Evolutionary conservation across 2,113 vertebrate species (phyloP).

Genomic region (Benitochromis conjunctus): DNA sequence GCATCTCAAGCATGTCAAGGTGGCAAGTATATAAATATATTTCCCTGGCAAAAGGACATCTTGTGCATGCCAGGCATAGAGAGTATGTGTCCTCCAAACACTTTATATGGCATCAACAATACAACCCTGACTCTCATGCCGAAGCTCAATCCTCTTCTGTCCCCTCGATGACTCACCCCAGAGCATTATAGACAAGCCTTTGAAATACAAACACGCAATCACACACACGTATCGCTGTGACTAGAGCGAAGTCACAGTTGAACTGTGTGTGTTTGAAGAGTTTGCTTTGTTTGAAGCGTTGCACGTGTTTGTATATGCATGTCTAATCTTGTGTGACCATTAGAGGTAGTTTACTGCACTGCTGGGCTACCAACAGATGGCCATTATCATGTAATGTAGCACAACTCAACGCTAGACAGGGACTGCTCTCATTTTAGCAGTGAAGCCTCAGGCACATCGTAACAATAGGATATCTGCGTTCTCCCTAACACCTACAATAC

Average conservation of each 20-base stretch:
- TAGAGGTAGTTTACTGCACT: slow-evolving; percentile 65
- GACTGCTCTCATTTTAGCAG: slow-evolving; percentile 21
- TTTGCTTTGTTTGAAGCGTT: neutral
- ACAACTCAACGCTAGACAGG: slow-evolving; percentile 13
- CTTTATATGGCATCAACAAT: neutral
- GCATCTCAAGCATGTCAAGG: neutral
- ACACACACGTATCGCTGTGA: neutral
- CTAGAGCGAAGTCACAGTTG: neutral
- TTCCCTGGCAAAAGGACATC: neutral
- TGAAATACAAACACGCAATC: neutral
- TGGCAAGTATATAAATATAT: neutral
- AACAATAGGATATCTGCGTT: slow-evolving; percentile 18
- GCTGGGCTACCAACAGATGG: slow-evolving; percentile 65
- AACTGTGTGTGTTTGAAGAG: neutral
- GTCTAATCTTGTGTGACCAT: slow-evolving; percentile 49
- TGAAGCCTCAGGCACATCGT: slow-evolving; percentile 11
- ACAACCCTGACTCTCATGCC: neutral
- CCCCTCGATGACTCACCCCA: slow-evolving; percentile 12
- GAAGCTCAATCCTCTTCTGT: slow-evolving; percentile 8
- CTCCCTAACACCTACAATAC: slow-evolving; percentile 21
- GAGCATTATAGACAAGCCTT: neutral
- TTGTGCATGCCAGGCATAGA: neutral
- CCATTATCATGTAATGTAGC: slow-evolving; percentile 54
- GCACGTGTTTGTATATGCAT: neutral
- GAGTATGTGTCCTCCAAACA: neutral